A percentile compares a stretch with the other conserved stretches of the same genome.
Conservation (phyloP, 2,113 vertebrate species). For the Thinocorus orbignyianus region DNA sequence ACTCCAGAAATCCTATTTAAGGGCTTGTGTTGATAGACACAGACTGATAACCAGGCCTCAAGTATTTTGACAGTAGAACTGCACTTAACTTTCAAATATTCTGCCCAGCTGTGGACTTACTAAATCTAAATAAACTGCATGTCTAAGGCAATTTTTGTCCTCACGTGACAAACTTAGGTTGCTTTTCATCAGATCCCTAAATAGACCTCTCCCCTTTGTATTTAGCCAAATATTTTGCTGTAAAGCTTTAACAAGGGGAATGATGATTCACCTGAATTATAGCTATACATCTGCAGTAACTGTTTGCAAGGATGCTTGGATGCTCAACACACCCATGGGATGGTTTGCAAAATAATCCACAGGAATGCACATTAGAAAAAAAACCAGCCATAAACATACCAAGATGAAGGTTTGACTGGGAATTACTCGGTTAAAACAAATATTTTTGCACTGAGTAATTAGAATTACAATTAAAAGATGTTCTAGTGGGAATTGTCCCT, state of each 20-base stretch:
- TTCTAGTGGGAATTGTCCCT: background rate
- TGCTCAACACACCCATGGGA: constrained; percentile 38
- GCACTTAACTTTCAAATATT: constrained; percentile 35
- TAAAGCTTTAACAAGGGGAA: constrained; percentile 55
- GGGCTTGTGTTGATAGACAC: background rate
- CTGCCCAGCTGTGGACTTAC: constrained; percentile 39
- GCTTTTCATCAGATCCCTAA: constrained; percentile 37
- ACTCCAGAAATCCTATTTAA: background rate
- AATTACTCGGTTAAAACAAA: constrained; percentile 33
- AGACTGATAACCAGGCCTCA: background rate
- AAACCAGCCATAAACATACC: background rate
- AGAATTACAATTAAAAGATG: background rate
- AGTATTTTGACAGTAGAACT: background rate
- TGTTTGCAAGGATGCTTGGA: constrained; percentile 38
- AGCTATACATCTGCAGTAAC: constrained; percentile 7
- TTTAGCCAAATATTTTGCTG: constrained; percentile 48
- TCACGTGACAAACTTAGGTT: constrained; percentile 33
- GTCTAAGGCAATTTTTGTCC: constrained; percentile 33
- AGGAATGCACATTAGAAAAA: constrained; percentile 41
- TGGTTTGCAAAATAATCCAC: constrained; percentile 54
- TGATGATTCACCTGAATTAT: constrained; percentile 63
- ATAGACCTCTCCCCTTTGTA: constrained; percentile 23
- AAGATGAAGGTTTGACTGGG: background rate
- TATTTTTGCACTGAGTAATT: background rate
- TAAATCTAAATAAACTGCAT: constrained; percentile 49